Evolutionary conservation across 2,797 vertebrate species (phyloP).

Genomic region (Crenuchus spilurus): DNA sequence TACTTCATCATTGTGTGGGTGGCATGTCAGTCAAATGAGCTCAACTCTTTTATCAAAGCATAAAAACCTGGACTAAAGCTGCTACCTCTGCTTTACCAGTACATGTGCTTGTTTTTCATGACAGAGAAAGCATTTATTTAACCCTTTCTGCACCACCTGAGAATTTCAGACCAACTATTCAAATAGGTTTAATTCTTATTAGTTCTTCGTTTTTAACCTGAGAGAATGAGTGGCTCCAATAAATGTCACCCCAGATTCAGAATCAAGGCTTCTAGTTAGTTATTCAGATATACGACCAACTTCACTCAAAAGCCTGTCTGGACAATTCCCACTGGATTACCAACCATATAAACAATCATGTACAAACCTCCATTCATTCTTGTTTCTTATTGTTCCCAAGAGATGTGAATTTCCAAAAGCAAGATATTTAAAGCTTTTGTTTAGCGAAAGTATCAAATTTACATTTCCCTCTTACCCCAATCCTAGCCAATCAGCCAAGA

Average conservation of each 20-base stretch:
- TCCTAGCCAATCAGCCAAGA: too few relatives aligned
- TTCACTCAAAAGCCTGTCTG: slow-evolving; percentile 22
- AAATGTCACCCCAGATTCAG: neutral
- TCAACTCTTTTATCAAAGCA: slow-evolving; percentile 37
- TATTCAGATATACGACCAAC: neutral
- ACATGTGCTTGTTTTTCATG: neutral
- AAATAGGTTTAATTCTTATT: neutral
- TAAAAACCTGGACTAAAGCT: slow-evolving; percentile 34
- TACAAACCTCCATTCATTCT: slow-evolving; percentile 9
- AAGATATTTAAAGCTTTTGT: slow-evolving; percentile 1
- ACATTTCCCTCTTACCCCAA: too few relatives aligned
- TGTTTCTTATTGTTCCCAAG: slow-evolving; percentile 9
- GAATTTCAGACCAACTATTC: too few relatives aligned
- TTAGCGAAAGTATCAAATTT: too few relatives aligned
- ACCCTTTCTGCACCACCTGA: neutral
- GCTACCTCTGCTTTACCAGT: neutral
- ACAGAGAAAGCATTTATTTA: neutral
- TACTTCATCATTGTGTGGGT: slow-evolving; percentile 53
- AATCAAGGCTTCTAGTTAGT: slow-evolving; percentile 17
- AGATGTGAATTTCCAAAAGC: slow-evolving; percentile 15
- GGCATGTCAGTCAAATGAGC: slow-evolving; percentile 45
- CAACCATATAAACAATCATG: slow-evolving; percentile 25
- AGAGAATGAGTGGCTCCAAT: neutral
- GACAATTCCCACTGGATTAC: slow-evolving; percentile 11
- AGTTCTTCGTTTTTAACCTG: neutral